Evolutionary conservation across 2,797 vertebrate genomes (phyloP).

Genomic region (Manis javanica): DNA sequence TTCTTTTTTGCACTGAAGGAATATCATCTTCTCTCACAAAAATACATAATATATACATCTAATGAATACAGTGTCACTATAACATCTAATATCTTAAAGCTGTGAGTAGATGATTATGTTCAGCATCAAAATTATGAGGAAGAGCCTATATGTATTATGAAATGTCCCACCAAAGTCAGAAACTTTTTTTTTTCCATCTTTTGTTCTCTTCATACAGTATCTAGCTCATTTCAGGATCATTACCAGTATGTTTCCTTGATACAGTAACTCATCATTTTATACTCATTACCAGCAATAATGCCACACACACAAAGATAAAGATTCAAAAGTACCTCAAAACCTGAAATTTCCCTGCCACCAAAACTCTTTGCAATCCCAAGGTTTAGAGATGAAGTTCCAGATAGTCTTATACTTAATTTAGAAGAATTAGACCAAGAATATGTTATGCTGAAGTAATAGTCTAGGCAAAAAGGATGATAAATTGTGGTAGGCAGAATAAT

Average conservation of each 20-base stretch:
- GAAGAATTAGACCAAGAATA: background rate
- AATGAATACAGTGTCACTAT: background rate
- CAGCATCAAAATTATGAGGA: background rate
- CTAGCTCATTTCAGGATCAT: background rate
- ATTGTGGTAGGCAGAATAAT: background rate
- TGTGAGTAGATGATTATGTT: background rate
- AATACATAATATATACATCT: background rate
- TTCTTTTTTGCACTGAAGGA: background rate
- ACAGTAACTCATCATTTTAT: background rate
- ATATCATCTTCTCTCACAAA: background rate
- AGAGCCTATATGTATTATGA: background rate
- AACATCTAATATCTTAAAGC: background rate
- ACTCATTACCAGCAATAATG: background rate
- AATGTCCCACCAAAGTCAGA: background rate
- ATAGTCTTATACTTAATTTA: background rate
- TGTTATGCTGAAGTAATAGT: background rate
- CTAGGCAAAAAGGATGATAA: background rate
- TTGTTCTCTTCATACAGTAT: background rate
- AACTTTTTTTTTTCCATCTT: background rate
- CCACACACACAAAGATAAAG: background rate
- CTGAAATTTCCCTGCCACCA: background rate
- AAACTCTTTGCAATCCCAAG: background rate
- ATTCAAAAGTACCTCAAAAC: background rate
- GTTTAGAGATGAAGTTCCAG: background rate
- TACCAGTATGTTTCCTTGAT: background rate